Conservation (phyloP, 2,797 vertebrate genomes). For the Odontamblyopus lacepedii region DNA sequence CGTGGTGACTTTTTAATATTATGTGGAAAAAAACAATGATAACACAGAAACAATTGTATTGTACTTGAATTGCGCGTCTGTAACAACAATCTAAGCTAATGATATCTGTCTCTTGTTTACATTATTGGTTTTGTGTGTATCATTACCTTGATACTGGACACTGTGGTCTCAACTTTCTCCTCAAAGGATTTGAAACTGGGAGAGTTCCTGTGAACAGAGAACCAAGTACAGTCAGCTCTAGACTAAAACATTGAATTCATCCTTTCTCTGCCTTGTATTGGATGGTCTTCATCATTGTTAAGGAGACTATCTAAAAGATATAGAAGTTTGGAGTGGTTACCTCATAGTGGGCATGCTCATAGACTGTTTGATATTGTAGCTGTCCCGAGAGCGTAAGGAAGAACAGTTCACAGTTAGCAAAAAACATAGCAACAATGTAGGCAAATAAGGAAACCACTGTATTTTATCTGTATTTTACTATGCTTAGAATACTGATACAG, state of each 20-base stretch:
- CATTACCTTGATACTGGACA: slow-evolving; percentile 90
- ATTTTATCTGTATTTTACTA: neutral
- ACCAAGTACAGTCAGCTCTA: neutral
- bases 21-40: slow-evolving; percentile 10
- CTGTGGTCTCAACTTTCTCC: slow-evolving; percentile 95
- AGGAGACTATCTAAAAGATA: neutral
- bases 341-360: slow-evolving; percentile 99
- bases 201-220: slow-evolving; percentile 86
- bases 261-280: neutral
- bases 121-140: neutral
- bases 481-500: neutral
- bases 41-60: slow-evolving; percentile 31
- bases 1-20: neutral
- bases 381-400: slow-evolving; percentile 81
- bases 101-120: neutral
- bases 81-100: neutral
- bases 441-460: neutral
- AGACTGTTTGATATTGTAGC: slow-evolving; percentile 94
- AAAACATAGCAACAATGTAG: slow-evolving; percentile 14
- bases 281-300: neutral
- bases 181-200: slow-evolving; percentile 97
- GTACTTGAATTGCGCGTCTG: neutral
- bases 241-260: neutral
- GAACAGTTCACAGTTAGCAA: slow-evolving; percentile 71
- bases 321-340: slow-evolving; percentile 74